phyloP scores from a whole-genome alignment of 2,888 invertebrate species.

The Cecidostiba fungosa region DNA sequence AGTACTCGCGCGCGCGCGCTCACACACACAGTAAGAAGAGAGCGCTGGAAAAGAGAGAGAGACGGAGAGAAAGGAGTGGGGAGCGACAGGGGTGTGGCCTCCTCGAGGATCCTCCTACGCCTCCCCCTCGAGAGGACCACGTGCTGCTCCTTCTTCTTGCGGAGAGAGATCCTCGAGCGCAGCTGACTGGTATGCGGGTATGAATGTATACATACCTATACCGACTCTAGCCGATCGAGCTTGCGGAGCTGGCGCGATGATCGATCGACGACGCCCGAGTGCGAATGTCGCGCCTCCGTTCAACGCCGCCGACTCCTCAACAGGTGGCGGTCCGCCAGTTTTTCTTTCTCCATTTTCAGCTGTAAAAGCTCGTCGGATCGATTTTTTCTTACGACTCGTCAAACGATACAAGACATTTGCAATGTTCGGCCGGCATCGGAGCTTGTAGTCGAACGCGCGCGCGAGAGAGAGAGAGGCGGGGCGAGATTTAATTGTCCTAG shows the following conservation, averaged over 20 bases:
- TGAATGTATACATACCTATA: too few relatives aligned
- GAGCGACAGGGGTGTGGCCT: slow-evolving; percentile 63
- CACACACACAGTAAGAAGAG: slow-evolving; percentile 32
- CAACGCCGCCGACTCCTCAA: background rate
- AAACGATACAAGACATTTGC: too few relatives aligned
- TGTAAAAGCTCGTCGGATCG: too few relatives aligned
- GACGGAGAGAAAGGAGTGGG: too few relatives aligned
- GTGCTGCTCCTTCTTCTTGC: slow-evolving; percentile 33
- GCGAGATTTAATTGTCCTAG: slow-evolving; percentile 73
- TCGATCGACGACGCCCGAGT: slow-evolving; percentile 48
- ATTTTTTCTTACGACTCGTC: too few relatives aligned
- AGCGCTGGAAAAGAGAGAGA: slow-evolving; percentile 31
- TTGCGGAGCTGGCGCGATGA: slow-evolving; percentile 35
- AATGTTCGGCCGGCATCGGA: too few relatives aligned
- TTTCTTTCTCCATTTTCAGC: too few relatives aligned
- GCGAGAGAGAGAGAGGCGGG: slow-evolving; percentile 57
- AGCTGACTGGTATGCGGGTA: background rate
- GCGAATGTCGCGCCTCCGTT: slow-evolving; percentile 24
- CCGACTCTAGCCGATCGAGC: too few relatives aligned
- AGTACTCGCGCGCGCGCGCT: too few relatives aligned
- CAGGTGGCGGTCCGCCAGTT: background rate
- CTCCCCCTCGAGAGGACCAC: slow-evolving; percentile 52
- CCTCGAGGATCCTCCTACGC: slow-evolving; percentile 63
- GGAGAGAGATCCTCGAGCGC: background rate
- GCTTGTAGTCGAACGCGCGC: too few relatives aligned